Conservation (phyloP, 2,113 vertebrate genomes). For the Calidris pygmaea region DNA sequence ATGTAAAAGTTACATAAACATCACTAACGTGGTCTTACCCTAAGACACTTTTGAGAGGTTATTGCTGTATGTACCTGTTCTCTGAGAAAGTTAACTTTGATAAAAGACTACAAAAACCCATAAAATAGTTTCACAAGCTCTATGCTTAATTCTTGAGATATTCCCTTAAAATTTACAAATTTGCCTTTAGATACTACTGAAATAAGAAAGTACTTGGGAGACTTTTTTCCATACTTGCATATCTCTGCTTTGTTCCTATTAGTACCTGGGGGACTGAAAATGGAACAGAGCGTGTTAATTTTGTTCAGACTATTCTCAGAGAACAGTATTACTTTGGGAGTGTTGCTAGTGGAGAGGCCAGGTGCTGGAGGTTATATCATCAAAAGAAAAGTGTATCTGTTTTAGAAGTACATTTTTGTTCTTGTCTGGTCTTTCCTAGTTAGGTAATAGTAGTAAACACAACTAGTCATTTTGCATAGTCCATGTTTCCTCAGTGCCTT, state of each 20-base stretch:
- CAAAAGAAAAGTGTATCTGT: neutral
- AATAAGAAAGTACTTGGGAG: neutral
- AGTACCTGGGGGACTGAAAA: neutral
- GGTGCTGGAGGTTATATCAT: neutral
- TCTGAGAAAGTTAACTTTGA: constrained; percentile 3
- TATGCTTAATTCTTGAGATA: neutral
- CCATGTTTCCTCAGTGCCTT: neutral
- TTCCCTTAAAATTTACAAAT: neutral
- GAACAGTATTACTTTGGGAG: neutral
- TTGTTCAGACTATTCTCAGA: neutral
- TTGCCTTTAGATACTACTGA: neutral
- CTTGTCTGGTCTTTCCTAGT: neutral
- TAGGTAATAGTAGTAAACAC: neutral
- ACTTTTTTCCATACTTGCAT: neutral
- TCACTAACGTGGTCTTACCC: neutral
- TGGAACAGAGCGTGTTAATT: neutral
- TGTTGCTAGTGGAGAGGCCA: neutral
- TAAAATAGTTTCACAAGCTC: neutral
- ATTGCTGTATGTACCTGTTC: neutral
- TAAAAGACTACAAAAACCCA: neutral
- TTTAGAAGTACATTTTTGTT: neutral
- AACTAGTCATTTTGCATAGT: neutral
- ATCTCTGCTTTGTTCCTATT: neutral
- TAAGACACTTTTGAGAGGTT: neutral
- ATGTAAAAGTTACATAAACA: neutral